Conservation (phyloP, 2,113 vertebrate species). For the Xiphophorus hellerii region DNA sequence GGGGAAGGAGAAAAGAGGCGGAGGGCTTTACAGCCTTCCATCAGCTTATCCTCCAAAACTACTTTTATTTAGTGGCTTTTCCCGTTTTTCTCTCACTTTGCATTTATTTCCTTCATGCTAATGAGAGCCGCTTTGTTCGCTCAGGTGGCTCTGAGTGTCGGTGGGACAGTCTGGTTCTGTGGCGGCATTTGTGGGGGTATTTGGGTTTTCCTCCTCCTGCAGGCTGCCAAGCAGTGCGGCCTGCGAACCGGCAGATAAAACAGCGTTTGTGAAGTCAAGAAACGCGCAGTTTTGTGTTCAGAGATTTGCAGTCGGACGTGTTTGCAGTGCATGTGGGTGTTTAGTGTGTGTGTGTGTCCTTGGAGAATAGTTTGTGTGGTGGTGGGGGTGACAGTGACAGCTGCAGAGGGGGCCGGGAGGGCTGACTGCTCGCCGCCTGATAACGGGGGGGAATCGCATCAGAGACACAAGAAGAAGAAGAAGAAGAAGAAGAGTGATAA, state of each 20-base stretch:
- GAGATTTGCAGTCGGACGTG: conserved; percentile 82
- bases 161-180: conserved; percentile 28
- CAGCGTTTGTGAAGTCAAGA: conserved; percentile 69
- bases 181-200: conserved; percentile 55
- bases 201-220: conserved; percentile 58
- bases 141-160: conserved; percentile 56
- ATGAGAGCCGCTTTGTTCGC: not conserved
- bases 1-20: not conserved
- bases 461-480: conserved; percentile 75
- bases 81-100: not conserved
- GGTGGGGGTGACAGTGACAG: conserved; percentile 82
- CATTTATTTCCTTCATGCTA: not conserved
- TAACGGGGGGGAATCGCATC: conserved; percentile 84
- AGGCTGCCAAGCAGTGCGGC: conserved; percentile 85
- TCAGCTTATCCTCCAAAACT: not conserved
- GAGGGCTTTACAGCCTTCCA: not conserved
- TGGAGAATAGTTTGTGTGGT: conserved; percentile 58
- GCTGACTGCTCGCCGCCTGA: conserved; percentile 91
- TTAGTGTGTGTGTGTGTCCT: conserved; percentile 76
- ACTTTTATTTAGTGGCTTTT: not conserved
- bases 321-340: conserved; percentile 70
- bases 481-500: conserved; percentile 83
- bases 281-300: conserved; percentile 64
- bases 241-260: conserved; percentile 91
- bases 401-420: conserved; percentile 73